phyloP scores from a whole-genome alignment of 2,797 vertebrate genomes.

The Gymnopithys bicolor region DNA sequence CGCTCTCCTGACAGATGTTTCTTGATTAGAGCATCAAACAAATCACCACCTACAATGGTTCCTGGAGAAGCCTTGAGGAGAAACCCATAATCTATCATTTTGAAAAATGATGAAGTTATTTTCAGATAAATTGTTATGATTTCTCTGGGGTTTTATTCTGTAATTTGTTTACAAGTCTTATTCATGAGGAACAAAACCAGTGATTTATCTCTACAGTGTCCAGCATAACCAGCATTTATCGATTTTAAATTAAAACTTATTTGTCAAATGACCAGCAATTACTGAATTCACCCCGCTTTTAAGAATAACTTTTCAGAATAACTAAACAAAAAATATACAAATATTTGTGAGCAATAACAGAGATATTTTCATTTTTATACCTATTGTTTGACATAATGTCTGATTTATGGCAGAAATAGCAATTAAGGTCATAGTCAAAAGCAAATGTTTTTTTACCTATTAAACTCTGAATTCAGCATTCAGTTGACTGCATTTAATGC shows the following conservation, averaged over 20 bases:
- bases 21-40: slow-evolving; percentile 67
- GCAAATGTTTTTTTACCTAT: background rate
- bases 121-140: background rate
- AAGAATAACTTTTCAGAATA: background rate
- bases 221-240: background rate
- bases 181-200: background rate
- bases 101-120: background rate
- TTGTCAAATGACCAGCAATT: background rate
- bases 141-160: background rate
- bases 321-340: background rate
- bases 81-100: slow-evolving; percentile 38
- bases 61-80: slow-evolving; percentile 63
- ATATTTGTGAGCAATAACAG: background rate
- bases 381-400: background rate
- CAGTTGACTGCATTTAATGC: background rate
- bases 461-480: background rate
- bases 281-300: background rate
- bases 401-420: background rate
- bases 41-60: slow-evolving; percentile 63
- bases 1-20: slow-evolving; percentile 66
- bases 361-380: background rate
- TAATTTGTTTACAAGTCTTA: background rate
- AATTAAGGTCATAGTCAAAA: background rate
- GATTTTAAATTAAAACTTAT: background rate
- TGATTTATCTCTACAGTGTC: background rate